A percentile compares a stretch with the other conserved stretches of the same genome.
These are phyloP conservation scores for Pontoporia blainvillei DNA, from an alignment of 2,113 vertebrate genomes.

Conservation along the genomic window DNA sequence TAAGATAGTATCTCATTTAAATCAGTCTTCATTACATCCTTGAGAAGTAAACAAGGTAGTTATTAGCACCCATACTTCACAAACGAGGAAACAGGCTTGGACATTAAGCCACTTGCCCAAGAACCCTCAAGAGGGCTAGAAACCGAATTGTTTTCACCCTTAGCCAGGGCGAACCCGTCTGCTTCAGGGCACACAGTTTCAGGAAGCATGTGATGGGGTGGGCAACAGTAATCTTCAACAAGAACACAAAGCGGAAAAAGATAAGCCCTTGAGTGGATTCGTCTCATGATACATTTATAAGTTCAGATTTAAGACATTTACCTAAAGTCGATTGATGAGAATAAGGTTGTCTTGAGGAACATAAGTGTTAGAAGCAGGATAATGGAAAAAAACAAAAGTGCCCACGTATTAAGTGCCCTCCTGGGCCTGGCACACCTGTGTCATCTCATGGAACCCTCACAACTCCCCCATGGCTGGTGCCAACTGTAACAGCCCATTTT, in stretches of 20 bases:
- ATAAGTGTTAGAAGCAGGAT: background rate
- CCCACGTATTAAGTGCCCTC: background rate
- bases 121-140: background rate
- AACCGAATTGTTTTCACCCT: accelerated
- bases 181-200: background rate
- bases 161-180: accelerated
- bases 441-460: background rate
- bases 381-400: background rate
- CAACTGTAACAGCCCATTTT: background rate
- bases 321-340: background rate
- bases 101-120: background rate
- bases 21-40: background rate
- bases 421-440: background rate
- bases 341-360: background rate
- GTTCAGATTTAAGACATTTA: background rate
- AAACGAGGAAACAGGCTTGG: background rate
- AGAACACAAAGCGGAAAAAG: accelerated
- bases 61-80: background rate
- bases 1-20: background rate
- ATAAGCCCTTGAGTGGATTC: background rate
- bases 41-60: background rate
- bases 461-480: background rate
- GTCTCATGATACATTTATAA: background rate
- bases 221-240: background rate
- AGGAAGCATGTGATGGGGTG: too few relatives aligned